phyloP scores from a whole-genome alignment of 2,888 invertebrate genomes.

The Drosophila robusta region DNA sequence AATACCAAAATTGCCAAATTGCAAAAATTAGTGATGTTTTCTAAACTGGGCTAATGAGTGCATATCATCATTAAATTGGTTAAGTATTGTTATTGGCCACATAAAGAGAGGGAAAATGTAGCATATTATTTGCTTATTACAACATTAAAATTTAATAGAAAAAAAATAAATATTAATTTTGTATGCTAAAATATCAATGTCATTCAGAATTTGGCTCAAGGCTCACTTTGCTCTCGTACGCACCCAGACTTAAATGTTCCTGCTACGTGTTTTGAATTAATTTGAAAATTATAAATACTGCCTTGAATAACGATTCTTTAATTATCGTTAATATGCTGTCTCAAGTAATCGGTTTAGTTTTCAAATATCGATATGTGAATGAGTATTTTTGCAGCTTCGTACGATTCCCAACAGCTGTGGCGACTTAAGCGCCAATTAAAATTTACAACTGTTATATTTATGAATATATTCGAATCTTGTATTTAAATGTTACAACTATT shows the following conservation, averaged over 20 bases:
- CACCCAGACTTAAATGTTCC: too few species aligned
- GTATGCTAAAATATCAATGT: background rate
- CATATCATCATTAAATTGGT: too few species aligned
- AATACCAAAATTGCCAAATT: slow-evolving; percentile 43
- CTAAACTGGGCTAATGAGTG: background rate
- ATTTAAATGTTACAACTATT: too few species aligned
- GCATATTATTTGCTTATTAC: background rate
- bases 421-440: too few species aligned
- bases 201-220: background rate
- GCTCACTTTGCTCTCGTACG: too few species aligned
- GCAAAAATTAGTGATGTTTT: background rate
- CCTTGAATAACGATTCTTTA: background rate
- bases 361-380: background rate
- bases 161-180: background rate
- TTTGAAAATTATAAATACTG: too few species aligned
- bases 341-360: background rate
- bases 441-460: too few species aligned
- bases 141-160: background rate
- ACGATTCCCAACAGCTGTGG: background rate
- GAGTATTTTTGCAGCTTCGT: background rate
- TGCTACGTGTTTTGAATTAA: too few species aligned
- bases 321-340: too few species aligned
- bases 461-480: too few species aligned
- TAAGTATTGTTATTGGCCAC: too few species aligned
- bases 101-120: too few species aligned